phyloP scores from a whole-genome alignment of 2,113 vertebrate species.

The Stegastes partitus region DNA sequence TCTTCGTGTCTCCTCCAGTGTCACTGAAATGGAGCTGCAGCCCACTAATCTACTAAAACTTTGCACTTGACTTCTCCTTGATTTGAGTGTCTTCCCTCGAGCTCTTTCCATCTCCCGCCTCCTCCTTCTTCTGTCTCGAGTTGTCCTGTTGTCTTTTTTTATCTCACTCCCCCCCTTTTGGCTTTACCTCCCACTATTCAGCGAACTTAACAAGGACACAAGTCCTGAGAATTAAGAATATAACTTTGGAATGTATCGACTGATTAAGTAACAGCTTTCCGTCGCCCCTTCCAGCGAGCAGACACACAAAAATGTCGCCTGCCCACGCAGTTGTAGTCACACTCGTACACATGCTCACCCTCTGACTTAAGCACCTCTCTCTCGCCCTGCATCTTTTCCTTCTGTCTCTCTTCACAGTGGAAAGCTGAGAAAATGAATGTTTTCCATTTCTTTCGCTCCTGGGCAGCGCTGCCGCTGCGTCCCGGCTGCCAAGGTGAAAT shows the following conservation, averaged over 20 bases:
- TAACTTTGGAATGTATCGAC: slow-evolving; percentile 36
- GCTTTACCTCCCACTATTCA: not conserved
- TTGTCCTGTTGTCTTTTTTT: slow-evolving; percentile 9
- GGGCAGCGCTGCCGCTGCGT: slow-evolving; percentile 30
- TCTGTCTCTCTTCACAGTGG: slow-evolving; percentile 37
- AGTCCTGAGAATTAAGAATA: slow-evolving; percentile 22
- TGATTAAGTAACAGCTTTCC: slow-evolving; percentile 12
- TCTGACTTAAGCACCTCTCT: slow-evolving; percentile 37
- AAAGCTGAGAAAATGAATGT: slow-evolving; percentile 70
- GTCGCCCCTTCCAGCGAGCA: not conserved
- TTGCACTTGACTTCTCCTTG: slow-evolving; percentile 52
- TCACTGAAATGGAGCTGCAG: slow-evolving; percentile 23
- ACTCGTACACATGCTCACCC: slow-evolving; percentile 10
- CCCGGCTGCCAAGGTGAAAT: slow-evolving; percentile 66
- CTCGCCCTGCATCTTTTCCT: slow-evolving; percentile 31
- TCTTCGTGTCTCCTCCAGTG: slow-evolving; percentile 10
- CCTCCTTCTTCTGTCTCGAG: slow-evolving; percentile 6
- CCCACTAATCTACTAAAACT: slow-evolving; percentile 42
- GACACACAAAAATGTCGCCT: slow-evolving; percentile 15
- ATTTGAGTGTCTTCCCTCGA: slow-evolving; percentile 34
- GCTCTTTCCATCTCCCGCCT: slow-evolving; percentile 24
- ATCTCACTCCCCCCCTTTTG: not conserved
- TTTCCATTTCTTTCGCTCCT: slow-evolving; percentile 55
- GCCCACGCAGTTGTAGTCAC: slow-evolving; percentile 6
- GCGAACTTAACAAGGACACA: not conserved